Evolutionary conservation across 2,797 vertebrate species (phyloP).

Genomic region (Poecilia picta): DNA sequence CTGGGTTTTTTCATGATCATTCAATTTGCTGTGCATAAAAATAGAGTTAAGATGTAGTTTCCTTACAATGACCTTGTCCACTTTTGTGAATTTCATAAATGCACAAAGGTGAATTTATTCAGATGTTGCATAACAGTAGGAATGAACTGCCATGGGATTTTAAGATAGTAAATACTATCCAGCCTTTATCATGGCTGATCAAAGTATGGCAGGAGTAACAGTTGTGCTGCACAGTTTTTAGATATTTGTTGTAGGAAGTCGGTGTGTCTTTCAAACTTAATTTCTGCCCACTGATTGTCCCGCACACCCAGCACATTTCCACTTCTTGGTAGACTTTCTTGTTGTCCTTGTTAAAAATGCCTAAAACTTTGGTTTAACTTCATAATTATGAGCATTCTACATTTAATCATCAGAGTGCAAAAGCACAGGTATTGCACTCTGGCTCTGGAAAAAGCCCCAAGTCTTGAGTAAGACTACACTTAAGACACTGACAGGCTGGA

Average conservation of each 20-base stretch:
- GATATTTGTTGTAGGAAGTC: background rate
- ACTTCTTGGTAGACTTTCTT: background rate
- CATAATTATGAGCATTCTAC: background rate
- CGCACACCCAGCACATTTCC: background rate
- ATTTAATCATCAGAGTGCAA: background rate
- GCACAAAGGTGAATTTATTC: background rate
- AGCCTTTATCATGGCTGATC: background rate
- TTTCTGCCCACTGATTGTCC: background rate
- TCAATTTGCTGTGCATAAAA: background rate
- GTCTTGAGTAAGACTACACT: slow-evolving; percentile 27
- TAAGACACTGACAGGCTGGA: slow-evolving; percentile 2
- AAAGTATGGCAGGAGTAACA: background rate
- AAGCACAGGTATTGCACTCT: background rate
- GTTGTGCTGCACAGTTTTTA: background rate
- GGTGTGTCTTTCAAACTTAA: background rate
- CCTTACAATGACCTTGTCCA: background rate
- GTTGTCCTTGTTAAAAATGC: background rate
- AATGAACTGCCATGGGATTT: background rate
- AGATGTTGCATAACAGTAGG: background rate
- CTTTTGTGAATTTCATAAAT: too few relatives aligned
- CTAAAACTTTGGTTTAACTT: background rate
- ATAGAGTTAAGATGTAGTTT: background rate
- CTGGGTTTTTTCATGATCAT: background rate
- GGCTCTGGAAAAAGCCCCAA: slow-evolving; percentile 20
- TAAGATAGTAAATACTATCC: background rate